phyloP scores from a whole-genome alignment of 2,113 vertebrate species.

The Anguilla japonica region DNA sequence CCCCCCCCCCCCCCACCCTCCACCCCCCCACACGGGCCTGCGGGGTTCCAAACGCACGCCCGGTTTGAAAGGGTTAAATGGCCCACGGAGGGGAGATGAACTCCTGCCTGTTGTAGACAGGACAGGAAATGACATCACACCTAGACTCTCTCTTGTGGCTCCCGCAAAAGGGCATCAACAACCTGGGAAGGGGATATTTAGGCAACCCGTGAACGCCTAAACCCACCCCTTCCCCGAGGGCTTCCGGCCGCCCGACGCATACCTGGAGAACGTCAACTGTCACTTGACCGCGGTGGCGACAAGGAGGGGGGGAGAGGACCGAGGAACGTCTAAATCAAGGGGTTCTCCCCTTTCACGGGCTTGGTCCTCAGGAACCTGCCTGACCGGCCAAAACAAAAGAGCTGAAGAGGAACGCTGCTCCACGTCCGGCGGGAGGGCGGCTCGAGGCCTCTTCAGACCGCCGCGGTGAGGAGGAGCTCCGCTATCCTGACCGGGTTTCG shows the following conservation, averaged over 20 bases:
- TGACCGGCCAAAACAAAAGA: constrained; percentile 40
- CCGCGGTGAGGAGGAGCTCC: background rate
- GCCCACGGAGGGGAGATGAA: background rate
- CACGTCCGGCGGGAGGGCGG: background rate
- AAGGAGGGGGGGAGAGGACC: constrained; percentile 34
- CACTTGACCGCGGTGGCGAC: constrained; percentile 59
- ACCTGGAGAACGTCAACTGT: constrained; percentile 67
- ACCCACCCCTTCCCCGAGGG: background rate
- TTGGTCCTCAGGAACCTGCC: constrained; percentile 24
- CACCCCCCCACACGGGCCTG: too few species aligned
- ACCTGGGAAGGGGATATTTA: constrained; percentile 30
- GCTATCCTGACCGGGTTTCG: constrained; percentile 1
- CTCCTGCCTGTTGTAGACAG: background rate
- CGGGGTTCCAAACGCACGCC: too few species aligned
- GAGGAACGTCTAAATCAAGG: constrained; percentile 64
- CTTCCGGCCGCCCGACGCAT: constrained; percentile 34
- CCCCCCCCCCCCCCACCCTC: too few species aligned
- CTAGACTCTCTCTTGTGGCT: background rate
- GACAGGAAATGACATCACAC: constrained; percentile 43
- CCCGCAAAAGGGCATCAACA: constrained; percentile 14
- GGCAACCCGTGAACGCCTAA: background rate
- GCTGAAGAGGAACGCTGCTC: constrained; percentile 30
- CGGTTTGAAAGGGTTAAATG: background rate
- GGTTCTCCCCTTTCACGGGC: constrained; percentile 68
- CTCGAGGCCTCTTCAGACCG: constrained; percentile 31